phyloP scores from a whole-genome alignment of 2,888 invertebrate species.

The Caenorhabditis sp. region DNA sequence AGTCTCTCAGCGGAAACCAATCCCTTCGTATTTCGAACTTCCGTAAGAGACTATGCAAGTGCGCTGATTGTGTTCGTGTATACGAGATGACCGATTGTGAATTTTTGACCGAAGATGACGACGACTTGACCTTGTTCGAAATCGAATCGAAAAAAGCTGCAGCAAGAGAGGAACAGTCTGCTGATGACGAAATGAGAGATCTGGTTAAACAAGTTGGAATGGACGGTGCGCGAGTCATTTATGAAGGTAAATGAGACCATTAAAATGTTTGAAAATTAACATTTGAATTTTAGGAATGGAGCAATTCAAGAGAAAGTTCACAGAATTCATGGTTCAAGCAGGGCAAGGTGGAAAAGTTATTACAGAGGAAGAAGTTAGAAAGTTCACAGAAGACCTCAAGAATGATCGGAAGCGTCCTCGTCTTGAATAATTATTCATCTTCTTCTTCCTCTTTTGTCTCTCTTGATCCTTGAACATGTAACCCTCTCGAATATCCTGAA shows the following conservation, averaged over 20 bases:
- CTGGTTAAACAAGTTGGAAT: slow-evolving; percentile 61
- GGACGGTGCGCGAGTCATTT: slow-evolving; percentile 60
- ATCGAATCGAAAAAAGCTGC: slow-evolving; percentile 46
- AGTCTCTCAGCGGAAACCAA: neutral
- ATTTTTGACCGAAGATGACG: slow-evolving; percentile 74
- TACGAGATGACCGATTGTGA: slow-evolving; percentile 68
- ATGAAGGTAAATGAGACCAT: slow-evolving; percentile 42
- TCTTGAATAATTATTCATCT: slow-evolving; percentile 34
- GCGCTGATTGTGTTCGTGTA: slow-evolving; percentile 60
- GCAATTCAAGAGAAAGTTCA: slow-evolving; percentile 68
- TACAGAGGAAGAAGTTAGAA: slow-evolving; percentile 64
- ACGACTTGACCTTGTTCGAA: slow-evolving; percentile 69
- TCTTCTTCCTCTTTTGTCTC: slow-evolving; percentile 57
- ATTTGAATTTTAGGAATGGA: slow-evolving; percentile 62
- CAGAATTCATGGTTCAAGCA: slow-evolving; percentile 42
- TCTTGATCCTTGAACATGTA: slow-evolving; percentile 60
- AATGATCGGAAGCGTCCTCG: slow-evolving; percentile 47
- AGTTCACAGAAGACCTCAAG: slow-evolving; percentile 64
- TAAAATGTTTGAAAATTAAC: neutral
- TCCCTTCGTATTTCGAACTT: slow-evolving; percentile 17
- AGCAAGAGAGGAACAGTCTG: slow-evolving; percentile 13
- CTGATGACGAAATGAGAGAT: slow-evolving; percentile 46
- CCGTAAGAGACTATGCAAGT: slow-evolving; percentile 64
- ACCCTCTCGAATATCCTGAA: slow-evolving; percentile 63
- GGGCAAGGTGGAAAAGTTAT: slow-evolving; percentile 51